Conservation (phyloP, 2,888 invertebrate species). For the Apomyelois bistriatella region DNA sequence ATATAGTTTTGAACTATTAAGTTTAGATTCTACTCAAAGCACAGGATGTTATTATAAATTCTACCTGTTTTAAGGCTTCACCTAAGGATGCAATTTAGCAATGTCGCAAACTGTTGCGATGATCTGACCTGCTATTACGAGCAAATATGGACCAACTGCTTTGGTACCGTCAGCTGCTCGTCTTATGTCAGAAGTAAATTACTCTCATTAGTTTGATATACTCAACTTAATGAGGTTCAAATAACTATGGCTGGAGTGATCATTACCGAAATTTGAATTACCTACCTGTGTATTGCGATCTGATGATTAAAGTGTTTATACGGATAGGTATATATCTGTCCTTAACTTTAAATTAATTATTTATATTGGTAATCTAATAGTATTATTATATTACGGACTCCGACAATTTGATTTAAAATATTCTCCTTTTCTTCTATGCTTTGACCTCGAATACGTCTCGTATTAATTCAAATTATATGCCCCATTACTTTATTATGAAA, state of each 20-base stretch:
- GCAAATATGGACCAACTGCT: slow-evolving; percentile 11
- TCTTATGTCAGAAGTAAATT: slow-evolving; percentile 15
- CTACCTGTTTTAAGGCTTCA: slow-evolving; percentile 22
- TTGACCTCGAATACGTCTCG: too few relatives aligned
- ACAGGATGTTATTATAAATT: not conserved
- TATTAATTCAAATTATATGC: too few relatives aligned
- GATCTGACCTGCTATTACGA: slow-evolving; percentile 30
- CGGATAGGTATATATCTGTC: too few relatives aligned
- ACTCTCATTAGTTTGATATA: slow-evolving; percentile 12
- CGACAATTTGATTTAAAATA: too few relatives aligned
- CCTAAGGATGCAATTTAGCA: slow-evolving; percentile 36
- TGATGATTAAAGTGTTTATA: not conserved
- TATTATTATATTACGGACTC: too few relatives aligned
- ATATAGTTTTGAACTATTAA: too few relatives aligned
- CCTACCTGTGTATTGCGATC: not conserved
- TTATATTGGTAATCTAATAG: too few relatives aligned
- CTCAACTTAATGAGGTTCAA: slow-evolving; percentile 14
- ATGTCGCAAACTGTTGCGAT: slow-evolving; percentile 38
- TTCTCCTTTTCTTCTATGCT: too few relatives aligned
- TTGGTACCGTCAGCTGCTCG: not conserved
- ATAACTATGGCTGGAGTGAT: slow-evolving; percentile 6
- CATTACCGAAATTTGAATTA: slow-evolving; percentile 5
- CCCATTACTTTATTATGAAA: too few relatives aligned
- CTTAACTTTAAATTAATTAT: too few relatives aligned
- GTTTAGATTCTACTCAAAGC: not conserved